Percentiles rank a stretch among this genome's conserved stretches.
Evolutionary conservation across 2,113 vertebrate species (phyloP).

Genomic region (Colius striatus): DNA sequence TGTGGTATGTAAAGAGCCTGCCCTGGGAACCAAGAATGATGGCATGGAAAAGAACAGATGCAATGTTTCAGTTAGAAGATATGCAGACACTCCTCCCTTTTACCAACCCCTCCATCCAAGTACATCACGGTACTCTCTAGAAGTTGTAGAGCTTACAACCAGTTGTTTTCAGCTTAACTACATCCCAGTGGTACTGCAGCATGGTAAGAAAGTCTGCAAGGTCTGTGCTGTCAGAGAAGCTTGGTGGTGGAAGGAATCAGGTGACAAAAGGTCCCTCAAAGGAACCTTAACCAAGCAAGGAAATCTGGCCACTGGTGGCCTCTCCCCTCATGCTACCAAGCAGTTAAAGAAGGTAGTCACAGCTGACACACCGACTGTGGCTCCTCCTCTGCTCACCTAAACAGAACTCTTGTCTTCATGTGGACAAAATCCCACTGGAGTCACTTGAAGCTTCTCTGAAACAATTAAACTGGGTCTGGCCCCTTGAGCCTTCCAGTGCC

Average conservation of each 20-base stretch:
- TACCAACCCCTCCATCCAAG: background rate
- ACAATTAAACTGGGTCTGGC: background rate
- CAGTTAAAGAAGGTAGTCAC: background rate
- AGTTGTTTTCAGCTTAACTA: background rate
- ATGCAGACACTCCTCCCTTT: background rate
- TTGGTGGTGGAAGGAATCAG: background rate
- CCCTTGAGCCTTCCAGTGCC: background rate
- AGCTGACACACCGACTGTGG: too few species aligned
- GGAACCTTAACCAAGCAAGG: rapidly evolving
- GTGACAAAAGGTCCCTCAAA: background rate
- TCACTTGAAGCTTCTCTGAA: background rate
- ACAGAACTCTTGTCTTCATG: background rate
- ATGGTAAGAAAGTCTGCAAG: background rate
- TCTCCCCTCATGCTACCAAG: background rate
- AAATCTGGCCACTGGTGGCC: background rate
- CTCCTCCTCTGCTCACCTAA: background rate
- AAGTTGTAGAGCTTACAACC: background rate
- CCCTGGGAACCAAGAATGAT: background rate
- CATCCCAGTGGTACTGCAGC: background rate
- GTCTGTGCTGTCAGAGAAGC: background rate
- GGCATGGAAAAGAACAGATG: background rate
- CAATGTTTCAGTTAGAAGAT: background rate
- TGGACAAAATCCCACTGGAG: background rate
- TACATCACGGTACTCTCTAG: background rate
- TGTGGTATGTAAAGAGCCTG: background rate